Percentiles rank a stretch among this genome's conserved stretches.
Conservation (phyloP, 2,888 invertebrate species). For the Adelphocoris suturalis region DNA sequence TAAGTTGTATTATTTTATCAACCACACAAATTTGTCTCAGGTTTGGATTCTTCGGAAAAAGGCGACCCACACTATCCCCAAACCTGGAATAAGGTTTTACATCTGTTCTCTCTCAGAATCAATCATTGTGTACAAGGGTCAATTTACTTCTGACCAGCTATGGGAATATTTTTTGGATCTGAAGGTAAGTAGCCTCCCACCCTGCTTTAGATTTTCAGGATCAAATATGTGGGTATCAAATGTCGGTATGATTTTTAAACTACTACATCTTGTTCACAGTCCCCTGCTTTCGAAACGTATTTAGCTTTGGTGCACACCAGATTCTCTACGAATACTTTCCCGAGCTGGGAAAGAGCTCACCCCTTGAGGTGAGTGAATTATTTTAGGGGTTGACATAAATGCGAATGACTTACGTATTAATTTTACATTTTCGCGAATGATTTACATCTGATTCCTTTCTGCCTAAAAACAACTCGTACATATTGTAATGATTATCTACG, state of each 20-base stretch:
- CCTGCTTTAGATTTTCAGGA: background rate
- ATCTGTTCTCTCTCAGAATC: slow-evolving; percentile 95
- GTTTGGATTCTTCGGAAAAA: slow-evolving; percentile 96
- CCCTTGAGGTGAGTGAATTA: slow-evolving; percentile 87
- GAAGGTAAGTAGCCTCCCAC: slow-evolving; percentile 77
- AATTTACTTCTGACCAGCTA: slow-evolving; percentile 96
- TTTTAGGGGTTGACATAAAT: background rate
- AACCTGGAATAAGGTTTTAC: slow-evolving; percentile 94
- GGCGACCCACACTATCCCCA: slow-evolving; percentile 92
- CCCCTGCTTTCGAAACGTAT: slow-evolving; percentile 93
- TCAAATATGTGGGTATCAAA: background rate
- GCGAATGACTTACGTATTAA: too few relatives aligned
- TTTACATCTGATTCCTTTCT: too few relatives aligned
- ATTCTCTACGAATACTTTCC: slow-evolving; percentile 99
- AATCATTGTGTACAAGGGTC: slow-evolving; percentile 98
- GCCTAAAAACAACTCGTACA: too few relatives aligned
- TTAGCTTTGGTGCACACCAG: slow-evolving; percentile 97
- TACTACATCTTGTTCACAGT: slow-evolving; percentile 80
- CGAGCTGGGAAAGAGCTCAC: slow-evolving; percentile 99
- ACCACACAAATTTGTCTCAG: slow-evolving; percentile 79
- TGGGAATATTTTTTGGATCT: slow-evolving; percentile 88
- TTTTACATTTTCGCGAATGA: too few relatives aligned
- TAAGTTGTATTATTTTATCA: too few relatives aligned
- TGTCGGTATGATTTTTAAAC: background rate
- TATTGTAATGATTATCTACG: too few relatives aligned